Evolutionary conservation across 2,797 vertebrate genomes (phyloP), one percentile per base, ranked within the genome.

Genomic region (Coilia nasus): DNA sequence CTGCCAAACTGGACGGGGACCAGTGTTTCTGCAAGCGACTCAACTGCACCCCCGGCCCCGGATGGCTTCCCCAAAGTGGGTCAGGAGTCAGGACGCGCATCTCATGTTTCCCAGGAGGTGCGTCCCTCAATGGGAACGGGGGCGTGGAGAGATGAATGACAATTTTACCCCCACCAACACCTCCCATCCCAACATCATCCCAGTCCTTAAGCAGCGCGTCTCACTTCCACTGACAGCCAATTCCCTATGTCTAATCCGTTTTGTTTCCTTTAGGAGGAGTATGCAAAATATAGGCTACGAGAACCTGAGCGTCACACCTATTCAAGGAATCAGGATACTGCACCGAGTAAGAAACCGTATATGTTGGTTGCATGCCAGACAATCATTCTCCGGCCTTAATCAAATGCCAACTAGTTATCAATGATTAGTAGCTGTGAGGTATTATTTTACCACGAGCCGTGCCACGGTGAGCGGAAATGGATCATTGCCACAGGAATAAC

Each of bases 1-100:
- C 60, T 10, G 67, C 71, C 82, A 46, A 35, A 54, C 21, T 85
- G 71, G 71, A 47, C 71, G 5, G 6, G 31, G 41, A 71, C 64
- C 41, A 78, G 75, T 9, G 28, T 81, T 84, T 86, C 47, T 83
- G 35, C 35, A 75, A 86, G 35, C 41, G 44, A 67, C 84, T 91
- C 91, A 91, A 91, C 92, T 94, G 92, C 91, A 91, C 81, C 81
- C 83, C 88, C 91, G 88, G 87, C 92, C 89, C 14, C 82, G 90
- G 90, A 91, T 91, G 84, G 85, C 87, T 89, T 87, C 83, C 81
- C 87, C 86, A 89, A 92, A 93, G 86, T 90, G 90, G 92, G 92
- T 93, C 91, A 64, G 21, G n/a, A 46, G 50, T 54, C 50, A 14
- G 80, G 19, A 59, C 54, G 83, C n/a, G 82, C 62, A 83, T 81